These are phyloP conservation scores for Phymorhynchus buccinoides DNA, from an alignment of 1,140 invertebrate genomes.

Conservation along the genomic window DNA sequence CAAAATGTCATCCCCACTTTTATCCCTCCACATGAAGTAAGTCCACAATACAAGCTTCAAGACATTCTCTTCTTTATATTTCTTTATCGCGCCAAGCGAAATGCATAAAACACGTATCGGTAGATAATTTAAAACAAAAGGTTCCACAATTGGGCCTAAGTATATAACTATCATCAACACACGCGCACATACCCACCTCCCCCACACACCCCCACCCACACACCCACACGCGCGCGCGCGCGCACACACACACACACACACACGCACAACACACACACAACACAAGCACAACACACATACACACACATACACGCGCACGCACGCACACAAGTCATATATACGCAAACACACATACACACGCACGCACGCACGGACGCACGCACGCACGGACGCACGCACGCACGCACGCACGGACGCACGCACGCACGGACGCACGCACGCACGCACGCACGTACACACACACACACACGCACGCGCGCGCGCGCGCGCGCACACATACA, in stretches of 20 bases:
- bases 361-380: neutral
- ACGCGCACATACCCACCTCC: neutral
- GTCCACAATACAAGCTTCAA: neutral
- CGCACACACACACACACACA: neutral
- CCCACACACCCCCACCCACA: neutral
- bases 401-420: neutral
- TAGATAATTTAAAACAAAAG: neutral
- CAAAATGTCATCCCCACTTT: no score
- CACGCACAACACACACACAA: neutral
- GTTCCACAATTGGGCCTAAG: neutral
- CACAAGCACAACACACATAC: neutral
- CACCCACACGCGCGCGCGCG: no score
- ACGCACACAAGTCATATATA: neutral
- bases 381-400: neutral
- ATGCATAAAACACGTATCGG: neutral
- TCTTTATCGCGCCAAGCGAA: no score
- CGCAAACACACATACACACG: constrained; percentile 5
- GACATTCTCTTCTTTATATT: neutral
- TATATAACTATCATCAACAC: neutral
- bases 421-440: constrained; percentile 3
- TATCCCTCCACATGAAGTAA: neutral
- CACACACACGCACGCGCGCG: constrained; percentile 22
- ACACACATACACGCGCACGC: neutral
- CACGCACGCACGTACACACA: neutral
- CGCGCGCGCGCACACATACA: neutral